Evolutionary conservation across 2,797 vertebrate genomes (phyloP).

Genomic region (Passerculus sandwichensis): DNA sequence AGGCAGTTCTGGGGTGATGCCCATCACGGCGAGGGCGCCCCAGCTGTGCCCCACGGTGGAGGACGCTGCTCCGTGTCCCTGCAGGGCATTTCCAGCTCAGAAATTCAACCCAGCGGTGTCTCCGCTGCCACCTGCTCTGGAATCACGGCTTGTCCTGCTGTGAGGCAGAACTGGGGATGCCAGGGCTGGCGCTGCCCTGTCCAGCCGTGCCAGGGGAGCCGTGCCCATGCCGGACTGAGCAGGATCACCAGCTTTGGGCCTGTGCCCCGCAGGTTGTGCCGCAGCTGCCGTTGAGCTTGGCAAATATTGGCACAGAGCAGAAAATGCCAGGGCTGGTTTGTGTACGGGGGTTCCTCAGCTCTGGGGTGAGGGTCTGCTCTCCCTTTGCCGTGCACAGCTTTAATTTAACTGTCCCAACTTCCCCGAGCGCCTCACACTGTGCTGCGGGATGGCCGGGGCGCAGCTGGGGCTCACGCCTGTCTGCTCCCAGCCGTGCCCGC

Average conservation of each 20-base stretch:
- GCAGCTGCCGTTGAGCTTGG: neutral
- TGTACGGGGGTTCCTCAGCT: neutral
- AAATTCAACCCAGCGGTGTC: rapidly evolving
- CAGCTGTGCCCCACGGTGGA: rapidly evolving
- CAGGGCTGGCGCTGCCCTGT: neutral
- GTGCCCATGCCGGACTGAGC: rapidly evolving
- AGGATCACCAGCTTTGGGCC: neutral
- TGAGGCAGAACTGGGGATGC: neutral
- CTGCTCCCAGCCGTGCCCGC: neutral
- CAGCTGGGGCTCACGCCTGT: neutral
- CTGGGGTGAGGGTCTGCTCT: neutral
- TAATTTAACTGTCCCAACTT: neutral
- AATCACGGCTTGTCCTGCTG: neutral
- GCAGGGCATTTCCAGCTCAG: neutral
- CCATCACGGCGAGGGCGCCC: rapidly evolving
- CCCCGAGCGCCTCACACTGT: neutral
- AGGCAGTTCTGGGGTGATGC: neutral
- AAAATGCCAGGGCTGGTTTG: neutral
- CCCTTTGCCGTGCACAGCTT: neutral
- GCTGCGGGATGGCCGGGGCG: neutral
- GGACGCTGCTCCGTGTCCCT: too few relatives aligned
- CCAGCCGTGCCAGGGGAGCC: rapidly evolving
- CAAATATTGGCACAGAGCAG: rapidly evolving
- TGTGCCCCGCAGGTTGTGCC: neutral
- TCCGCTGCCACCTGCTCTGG: neutral